Evolutionary conservation across 2,113 vertebrate species (phyloP).

Genomic region (Narcine bancroftii): DNA sequence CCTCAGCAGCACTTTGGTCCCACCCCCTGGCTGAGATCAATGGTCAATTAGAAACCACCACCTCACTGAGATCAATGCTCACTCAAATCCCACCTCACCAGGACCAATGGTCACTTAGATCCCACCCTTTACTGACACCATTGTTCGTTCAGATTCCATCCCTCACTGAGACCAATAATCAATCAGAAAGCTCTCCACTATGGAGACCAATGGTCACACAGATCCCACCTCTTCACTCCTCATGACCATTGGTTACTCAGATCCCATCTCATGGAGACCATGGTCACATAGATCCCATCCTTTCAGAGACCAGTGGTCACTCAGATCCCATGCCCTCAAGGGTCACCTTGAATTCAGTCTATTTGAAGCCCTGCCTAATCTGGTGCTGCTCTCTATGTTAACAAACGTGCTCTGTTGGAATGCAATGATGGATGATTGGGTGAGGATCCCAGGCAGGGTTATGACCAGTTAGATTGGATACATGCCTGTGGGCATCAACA

Average conservation of each 20-base stretch:
- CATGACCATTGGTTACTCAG: no score
- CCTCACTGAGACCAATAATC: background rate
- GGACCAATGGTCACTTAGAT: background rate
- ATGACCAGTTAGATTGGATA: background rate
- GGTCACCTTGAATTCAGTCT: no score
- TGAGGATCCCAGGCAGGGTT: background rate
- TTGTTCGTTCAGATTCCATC: background rate
- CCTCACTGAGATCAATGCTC: background rate
- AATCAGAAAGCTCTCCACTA: background rate
- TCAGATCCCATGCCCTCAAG: no score
- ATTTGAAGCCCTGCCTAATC: background rate
- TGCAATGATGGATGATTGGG: background rate
- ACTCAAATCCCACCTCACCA: no score
- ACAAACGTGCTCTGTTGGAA: background rate
- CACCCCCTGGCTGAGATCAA: background rate
- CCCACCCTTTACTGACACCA: background rate
- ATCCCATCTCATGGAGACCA: background rate
- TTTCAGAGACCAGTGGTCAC: background rate
- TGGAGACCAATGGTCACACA: background rate
- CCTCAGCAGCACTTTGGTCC: background rate
- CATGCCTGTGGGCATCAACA: background rate
- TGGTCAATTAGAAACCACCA: background rate
- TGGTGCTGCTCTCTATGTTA: background rate
- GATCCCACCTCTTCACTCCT: no score
- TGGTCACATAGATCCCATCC: background rate